Evolutionary conservation across 2,797 vertebrate species (phyloP).

Genomic region (Luscinia megarhynchos): DNA sequence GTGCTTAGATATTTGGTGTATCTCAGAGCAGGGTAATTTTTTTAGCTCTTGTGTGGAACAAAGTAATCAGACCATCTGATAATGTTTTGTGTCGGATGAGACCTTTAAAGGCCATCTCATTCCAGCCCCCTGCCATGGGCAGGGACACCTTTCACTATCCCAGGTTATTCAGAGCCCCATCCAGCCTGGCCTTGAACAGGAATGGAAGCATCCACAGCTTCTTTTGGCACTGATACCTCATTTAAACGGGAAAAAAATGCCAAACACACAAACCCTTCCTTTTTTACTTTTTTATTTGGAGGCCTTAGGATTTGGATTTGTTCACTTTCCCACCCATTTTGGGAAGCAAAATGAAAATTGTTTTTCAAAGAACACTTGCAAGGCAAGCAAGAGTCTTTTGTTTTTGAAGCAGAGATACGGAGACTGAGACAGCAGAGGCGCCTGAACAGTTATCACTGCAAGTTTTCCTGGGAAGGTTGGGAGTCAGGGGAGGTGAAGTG

Average conservation of each 20-base stretch:
- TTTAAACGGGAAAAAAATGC: not conserved
- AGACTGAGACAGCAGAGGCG: not conserved
- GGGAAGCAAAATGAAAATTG: not conserved
- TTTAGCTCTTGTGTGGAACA: not conserved
- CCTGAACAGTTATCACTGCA: not conserved
- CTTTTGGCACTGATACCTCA: not conserved
- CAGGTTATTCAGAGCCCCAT: not conserved
- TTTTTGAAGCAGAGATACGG: not conserved
- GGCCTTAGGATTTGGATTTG: not conserved
- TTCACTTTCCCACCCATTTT: not conserved
- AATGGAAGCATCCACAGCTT: not conserved
- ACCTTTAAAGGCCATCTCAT: not conserved
- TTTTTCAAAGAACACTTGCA: not conserved
- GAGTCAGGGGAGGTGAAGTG: constrained; percentile 10
- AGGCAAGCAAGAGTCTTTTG: not conserved
- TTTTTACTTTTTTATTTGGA: not conserved
- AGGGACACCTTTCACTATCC: not conserved
- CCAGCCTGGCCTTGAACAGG: not conserved
- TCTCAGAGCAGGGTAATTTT: not conserved
- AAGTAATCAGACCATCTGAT: not conserved
- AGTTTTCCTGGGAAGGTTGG: not conserved
- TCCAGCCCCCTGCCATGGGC: not conserved
- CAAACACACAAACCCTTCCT: not conserved
- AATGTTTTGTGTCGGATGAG: not conserved
- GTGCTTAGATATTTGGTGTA: not conserved